phyloP scores from a whole-genome alignment of 2,113 vertebrate species.

The Tautogolabrus adspersus region DNA sequence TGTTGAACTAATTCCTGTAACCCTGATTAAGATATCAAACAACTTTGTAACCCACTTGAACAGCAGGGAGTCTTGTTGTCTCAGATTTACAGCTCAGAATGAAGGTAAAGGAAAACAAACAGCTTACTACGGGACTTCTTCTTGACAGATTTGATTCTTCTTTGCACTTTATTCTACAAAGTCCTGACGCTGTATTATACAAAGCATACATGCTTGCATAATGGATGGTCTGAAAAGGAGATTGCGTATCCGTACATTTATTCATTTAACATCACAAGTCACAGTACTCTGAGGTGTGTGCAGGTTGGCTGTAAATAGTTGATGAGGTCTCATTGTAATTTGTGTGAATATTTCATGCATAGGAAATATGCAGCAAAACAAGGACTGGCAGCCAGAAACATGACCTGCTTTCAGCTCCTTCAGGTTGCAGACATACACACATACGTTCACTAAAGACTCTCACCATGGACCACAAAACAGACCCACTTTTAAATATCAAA shows the following conservation, averaged over 20 bases:
- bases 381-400: conserved; percentile 41
- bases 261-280: conserved; percentile 45
- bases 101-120: background rate
- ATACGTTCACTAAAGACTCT: background rate
- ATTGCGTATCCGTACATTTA: conserved; percentile 35
- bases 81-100: conserved; percentile 10
- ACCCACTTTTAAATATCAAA: too few species aligned
- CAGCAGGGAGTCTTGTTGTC: conserved; percentile 3
- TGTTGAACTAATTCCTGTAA: background rate
- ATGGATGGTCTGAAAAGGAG: conserved; percentile 37
- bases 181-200: conserved; percentile 12
- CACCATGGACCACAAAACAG: too few species aligned
- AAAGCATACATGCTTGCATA: conserved; percentile 40
- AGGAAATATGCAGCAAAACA: conserved; percentile 38
- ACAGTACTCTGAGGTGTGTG: conserved; percentile 36
- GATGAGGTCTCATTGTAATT: conserved; percentile 67
- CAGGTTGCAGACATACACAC: background rate
- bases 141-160: background rate
- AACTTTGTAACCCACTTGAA: conserved; percentile 16
- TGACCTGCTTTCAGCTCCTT: conserved; percentile 44
- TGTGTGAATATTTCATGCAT: conserved; percentile 68
- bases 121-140: background rate
- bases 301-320: conserved; percentile 67
- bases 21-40: conserved; percentile 2
- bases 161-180: background rate